Conservation (phyloP, 2,888 invertebrate genomes). For the Phlogophora meticulosa region DNA sequence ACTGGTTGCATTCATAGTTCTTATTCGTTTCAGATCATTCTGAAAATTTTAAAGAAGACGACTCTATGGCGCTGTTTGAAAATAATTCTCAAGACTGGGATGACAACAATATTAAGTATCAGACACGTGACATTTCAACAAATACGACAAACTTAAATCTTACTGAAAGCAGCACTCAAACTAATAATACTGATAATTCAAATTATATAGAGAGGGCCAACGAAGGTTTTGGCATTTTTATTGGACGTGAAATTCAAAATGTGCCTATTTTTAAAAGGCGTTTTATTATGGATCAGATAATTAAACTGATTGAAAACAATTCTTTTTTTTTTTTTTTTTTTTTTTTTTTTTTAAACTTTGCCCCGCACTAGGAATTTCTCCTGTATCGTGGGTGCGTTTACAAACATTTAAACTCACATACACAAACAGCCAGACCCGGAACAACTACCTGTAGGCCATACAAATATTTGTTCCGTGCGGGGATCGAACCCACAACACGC, state of each 20-base stretch:
- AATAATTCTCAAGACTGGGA: slow-evolving; percentile 27
- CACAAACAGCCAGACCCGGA: too few species aligned
- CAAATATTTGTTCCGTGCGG: too few species aligned
- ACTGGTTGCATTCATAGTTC: slow-evolving; percentile 10
- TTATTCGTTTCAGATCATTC: slow-evolving; percentile 6
- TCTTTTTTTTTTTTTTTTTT: too few species aligned
- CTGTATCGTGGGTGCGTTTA: too few species aligned
- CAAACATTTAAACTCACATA: too few species aligned
- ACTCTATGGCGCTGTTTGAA: slow-evolving; percentile 16
- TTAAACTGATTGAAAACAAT: slow-evolving; percentile 5
- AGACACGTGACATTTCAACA: slow-evolving; percentile 26
- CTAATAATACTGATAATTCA: slow-evolving; percentile 17
- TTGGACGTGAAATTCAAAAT: slow-evolving; percentile 17
- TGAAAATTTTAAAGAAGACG: slow-evolving; percentile 10
- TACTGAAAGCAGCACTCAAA: slow-evolving; percentile 22
- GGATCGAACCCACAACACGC: too few species aligned
- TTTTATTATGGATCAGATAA: slow-evolving; percentile 16
- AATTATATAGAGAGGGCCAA: slow-evolving; percentile 16
- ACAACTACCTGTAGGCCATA: too few species aligned
- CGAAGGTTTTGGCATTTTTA: slow-evolving; percentile 20
- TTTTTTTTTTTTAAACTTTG: too few species aligned
- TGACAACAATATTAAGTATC: slow-evolving; percentile 15
- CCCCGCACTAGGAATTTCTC: too few species aligned
- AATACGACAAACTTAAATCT: slow-evolving; percentile 16
- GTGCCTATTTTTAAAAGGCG: slow-evolving; percentile 22